Conservation (phyloP, 35 echinoderm and acorn worm genomes). For the Lytechinus pictus region DNA sequence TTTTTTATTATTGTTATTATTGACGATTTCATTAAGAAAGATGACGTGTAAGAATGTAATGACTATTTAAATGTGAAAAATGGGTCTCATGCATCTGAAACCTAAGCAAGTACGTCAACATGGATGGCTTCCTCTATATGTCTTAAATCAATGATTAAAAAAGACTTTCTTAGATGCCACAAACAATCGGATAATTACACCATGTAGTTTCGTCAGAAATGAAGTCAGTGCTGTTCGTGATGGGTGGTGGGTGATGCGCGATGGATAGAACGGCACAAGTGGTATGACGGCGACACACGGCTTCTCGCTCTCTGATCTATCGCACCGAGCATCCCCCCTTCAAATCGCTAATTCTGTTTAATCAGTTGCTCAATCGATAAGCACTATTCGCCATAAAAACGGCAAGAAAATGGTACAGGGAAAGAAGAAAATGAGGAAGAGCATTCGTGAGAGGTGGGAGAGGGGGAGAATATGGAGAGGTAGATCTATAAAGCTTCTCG, state of each 20-base stretch:
- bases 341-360: slow-evolving; percentile 87
- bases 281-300: slow-evolving; percentile 67
- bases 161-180: too few relatives aligned
- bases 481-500: slow-evolving; percentile 57
- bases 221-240: too few relatives aligned
- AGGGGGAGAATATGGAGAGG: slow-evolving; percentile 38
- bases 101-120: too few relatives aligned
- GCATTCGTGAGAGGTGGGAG: background rate
- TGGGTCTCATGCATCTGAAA: too few relatives aligned
- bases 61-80: too few relatives aligned
- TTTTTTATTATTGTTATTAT: too few relatives aligned
- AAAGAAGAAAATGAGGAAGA: background rate
- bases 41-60: too few relatives aligned
- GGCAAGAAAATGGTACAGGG: slow-evolving; percentile 38
- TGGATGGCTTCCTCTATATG: too few relatives aligned
- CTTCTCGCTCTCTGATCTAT: slow-evolving; percentile 90
- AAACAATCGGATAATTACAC: too few relatives aligned
- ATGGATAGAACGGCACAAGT: slow-evolving; percentile 47
- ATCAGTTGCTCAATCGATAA: slow-evolving; percentile 89
- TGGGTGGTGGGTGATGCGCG: slow-evolving; percentile 27
- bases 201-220: too few relatives aligned
- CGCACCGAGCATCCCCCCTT: slow-evolving; percentile 59
- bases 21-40: too few relatives aligned
- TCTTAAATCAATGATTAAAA: too few relatives aligned
- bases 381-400: slow-evolving; percentile 51